Percentiles rank a stretch among this genome's conserved stretches.
phyloP scores from a whole-genome alignment of 2,113 vertebrate species.

The Gasterosteus nipponicus region DNA sequence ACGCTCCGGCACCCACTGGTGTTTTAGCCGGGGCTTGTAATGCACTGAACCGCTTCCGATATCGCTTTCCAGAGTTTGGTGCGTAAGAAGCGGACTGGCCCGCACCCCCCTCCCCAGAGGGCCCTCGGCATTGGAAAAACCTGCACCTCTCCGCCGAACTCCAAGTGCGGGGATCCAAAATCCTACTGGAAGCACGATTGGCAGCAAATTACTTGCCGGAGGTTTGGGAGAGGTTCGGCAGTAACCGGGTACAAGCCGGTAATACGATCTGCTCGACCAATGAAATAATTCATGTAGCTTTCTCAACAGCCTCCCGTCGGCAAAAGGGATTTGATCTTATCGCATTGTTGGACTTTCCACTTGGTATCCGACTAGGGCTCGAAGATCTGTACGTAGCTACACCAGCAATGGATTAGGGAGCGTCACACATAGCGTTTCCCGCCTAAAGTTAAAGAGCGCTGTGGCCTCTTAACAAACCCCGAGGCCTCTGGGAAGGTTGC shows the following conservation, averaged over 20 bases:
- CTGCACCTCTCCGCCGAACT: too few relatives aligned
- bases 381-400: background rate
- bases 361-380: background rate
- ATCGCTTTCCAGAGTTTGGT: background rate
- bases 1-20: background rate
- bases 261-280: background rate
- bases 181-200: too few relatives aligned
- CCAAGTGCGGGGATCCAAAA: too few relatives aligned
- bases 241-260: background rate
- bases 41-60: too few relatives aligned
- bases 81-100: background rate
- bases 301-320: background rate
- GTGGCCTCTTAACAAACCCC: background rate
- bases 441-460: background rate
- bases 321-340: background rate
- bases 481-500: background rate
- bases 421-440: background rate
- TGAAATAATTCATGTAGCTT: background rate
- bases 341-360: background rate
- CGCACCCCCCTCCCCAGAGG: background rate
- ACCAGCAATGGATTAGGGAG: background rate
- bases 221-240: background rate
- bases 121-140: background rate
- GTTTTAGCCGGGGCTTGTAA: background rate
- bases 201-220: background rate